Percentiles rank a stretch among this genome's conserved stretches.
phyloP scores from a whole-genome alignment of 2,113 vertebrate species.

The Pomatostomus ruficeps region DNA sequence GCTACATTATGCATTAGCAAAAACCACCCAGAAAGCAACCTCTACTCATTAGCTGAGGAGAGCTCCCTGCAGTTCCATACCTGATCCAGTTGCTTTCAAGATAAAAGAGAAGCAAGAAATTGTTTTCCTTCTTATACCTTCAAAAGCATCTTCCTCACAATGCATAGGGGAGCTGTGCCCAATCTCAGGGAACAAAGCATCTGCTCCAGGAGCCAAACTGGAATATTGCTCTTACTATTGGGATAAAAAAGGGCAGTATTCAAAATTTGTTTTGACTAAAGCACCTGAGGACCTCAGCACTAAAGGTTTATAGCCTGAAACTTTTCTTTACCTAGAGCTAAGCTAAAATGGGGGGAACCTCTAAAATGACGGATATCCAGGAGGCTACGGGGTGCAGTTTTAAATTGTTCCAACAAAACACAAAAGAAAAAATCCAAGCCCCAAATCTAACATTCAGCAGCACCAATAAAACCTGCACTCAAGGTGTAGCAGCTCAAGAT shows the following conservation, averaged over 20 bases:
- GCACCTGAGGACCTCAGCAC: not conserved
- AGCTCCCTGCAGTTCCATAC: not conserved
- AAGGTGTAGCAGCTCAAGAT: fast-evolving
- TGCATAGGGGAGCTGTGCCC: fast-evolving
- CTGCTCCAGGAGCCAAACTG: not conserved
- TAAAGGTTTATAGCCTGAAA: not conserved
- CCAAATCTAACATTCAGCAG: not conserved
- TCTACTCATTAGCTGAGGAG: not conserved
- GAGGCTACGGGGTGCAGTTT: not conserved
- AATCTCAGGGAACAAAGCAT: not conserved
- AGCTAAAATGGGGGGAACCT: not conserved
- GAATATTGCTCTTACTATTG: not conserved
- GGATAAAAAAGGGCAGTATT: not conserved
- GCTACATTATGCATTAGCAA: not conserved
- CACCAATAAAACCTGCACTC: fast-evolving
- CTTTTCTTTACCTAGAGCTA: not conserved
- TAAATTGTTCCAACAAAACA: not conserved
- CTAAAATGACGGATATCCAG: not conserved
- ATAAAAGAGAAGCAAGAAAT: not conserved
- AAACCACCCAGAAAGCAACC: not conserved
- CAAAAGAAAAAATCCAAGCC: not conserved
- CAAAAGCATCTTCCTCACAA: not conserved
- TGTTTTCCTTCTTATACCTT: not conserved
- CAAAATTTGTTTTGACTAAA: not conserved
- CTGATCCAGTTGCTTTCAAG: not conserved